Evolutionary conservation across 2,797 vertebrate species (phyloP).

Genomic region (Taeniopygia guttata): DNA sequence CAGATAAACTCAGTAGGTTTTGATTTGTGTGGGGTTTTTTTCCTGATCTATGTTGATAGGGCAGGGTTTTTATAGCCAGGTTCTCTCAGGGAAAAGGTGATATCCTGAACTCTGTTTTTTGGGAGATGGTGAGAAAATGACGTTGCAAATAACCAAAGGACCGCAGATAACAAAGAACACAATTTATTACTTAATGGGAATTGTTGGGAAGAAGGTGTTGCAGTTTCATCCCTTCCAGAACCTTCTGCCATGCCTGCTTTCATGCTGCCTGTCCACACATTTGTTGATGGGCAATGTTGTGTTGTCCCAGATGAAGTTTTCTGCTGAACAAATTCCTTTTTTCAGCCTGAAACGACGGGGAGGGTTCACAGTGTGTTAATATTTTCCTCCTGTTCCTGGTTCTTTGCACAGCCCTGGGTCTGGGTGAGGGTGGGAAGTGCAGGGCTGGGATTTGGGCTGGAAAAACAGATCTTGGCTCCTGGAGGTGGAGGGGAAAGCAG

Average conservation of each 20-base stretch:
- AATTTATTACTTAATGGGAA: neutral
- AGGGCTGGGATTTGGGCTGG: neutral
- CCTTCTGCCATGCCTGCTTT: neutral
- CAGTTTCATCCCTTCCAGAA: neutral
- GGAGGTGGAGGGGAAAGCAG: neutral
- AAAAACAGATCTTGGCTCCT: neutral
- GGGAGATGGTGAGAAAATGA: neutral
- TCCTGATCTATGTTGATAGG: neutral
- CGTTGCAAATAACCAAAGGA: neutral
- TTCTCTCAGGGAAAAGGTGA: neutral
- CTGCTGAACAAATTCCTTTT: neutral
- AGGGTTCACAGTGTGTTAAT: neutral
- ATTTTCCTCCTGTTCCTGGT: neutral
- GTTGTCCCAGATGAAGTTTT: neutral
- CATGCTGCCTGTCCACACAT: neutral
- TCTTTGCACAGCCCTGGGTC: neutral
- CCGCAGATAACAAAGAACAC: neutral
- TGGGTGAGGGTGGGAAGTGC: neutral
- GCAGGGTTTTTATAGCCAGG: neutral
- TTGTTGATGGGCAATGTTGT: too few species aligned
- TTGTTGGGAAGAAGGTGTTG: neutral
- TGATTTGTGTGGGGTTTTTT: neutral
- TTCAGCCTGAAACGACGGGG: neutral
- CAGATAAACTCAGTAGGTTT: neutral
- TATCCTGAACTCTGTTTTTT: neutral